Conservation (phyloP, 2,888 invertebrate species). For the Pinctada fucata region DNA sequence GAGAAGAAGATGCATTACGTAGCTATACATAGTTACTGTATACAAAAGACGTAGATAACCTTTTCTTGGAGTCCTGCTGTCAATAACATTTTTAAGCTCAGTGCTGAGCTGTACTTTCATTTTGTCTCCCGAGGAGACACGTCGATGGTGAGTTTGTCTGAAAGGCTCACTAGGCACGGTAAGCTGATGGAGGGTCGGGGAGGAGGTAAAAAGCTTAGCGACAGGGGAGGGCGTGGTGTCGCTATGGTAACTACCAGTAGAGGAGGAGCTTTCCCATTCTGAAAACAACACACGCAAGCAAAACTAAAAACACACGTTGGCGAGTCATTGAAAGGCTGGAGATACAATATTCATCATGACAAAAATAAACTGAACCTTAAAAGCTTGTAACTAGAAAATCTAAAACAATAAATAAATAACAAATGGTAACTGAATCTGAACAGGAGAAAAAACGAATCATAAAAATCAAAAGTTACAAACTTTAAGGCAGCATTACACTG, state of each 20-base stretch:
- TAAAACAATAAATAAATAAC: no score
- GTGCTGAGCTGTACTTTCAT: conserved; percentile 67
- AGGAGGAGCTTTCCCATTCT: conserved; percentile 57
- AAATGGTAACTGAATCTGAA: no score
- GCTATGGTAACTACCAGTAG: conserved; percentile 46
- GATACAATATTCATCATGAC: no score
- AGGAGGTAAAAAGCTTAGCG: conserved; percentile 54
- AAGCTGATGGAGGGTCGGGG: conserved; percentile 60
- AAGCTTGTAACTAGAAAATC: no score
- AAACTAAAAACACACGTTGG: conserved; percentile 34
- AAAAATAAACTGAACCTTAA: no score
- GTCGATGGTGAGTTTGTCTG: conserved; percentile 63
- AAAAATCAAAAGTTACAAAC: no score
- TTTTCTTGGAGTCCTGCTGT: conserved; percentile 41
- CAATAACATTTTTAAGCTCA: conserved; percentile 69
- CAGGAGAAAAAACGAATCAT: no score
- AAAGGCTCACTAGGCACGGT: conserved; percentile 38
- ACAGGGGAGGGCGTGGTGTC: conserved; percentile 31
- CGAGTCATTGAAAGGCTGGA: conserved; percentile 1
- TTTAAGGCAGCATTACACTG: no score
- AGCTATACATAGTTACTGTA: no score
- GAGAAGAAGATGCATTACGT: no score
- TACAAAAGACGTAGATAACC: conserved; percentile 9
- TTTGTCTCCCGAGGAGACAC: conserved; percentile 72
- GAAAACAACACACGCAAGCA: conserved; percentile 49